Conservation (phyloP, 2,888 invertebrate species). For the Microctonus hyperodae region DNA sequence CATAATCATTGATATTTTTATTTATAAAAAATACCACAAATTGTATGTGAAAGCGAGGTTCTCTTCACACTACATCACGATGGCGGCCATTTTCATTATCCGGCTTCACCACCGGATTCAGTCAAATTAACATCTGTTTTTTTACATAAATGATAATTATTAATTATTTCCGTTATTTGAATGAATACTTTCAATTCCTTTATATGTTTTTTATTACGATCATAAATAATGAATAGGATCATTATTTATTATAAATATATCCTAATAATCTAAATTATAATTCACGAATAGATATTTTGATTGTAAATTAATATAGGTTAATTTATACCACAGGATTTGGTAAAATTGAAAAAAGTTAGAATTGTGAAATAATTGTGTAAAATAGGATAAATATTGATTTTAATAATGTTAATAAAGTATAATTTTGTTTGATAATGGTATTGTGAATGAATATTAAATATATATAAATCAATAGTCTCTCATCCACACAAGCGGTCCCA, state of each 20-base stretch:
- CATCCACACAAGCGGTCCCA: conserved; percentile 66
- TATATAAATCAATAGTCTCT: background rate
- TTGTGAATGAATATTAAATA: background rate
- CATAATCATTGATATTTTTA: conserved; percentile 21
- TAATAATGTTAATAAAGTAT: background rate
- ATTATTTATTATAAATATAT: too few species aligned
- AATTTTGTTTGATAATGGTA: background rate
- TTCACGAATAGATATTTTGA: too few species aligned
- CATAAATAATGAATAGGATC: too few species aligned
- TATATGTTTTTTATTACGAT: too few species aligned
- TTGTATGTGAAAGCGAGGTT: conserved; percentile 38
- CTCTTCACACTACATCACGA: conserved; percentile 43
- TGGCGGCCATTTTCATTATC: conserved; percentile 53
- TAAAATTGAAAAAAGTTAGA: too few species aligned
- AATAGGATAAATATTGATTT: too few species aligned
- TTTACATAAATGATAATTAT: background rate
- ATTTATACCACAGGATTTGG: too few species aligned
- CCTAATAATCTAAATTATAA: too few species aligned
- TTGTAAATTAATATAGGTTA: too few species aligned
- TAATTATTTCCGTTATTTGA: background rate
- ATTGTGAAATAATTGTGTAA: too few species aligned
- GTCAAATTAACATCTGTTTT: conserved; percentile 29
- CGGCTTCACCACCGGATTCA: conserved; percentile 35
- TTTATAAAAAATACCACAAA: background rate
- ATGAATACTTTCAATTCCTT: background rate